Base-by-base conservation (phyloP, 92 coral and sea anemone species). In the Palythoa heliodiscus region DNA sequence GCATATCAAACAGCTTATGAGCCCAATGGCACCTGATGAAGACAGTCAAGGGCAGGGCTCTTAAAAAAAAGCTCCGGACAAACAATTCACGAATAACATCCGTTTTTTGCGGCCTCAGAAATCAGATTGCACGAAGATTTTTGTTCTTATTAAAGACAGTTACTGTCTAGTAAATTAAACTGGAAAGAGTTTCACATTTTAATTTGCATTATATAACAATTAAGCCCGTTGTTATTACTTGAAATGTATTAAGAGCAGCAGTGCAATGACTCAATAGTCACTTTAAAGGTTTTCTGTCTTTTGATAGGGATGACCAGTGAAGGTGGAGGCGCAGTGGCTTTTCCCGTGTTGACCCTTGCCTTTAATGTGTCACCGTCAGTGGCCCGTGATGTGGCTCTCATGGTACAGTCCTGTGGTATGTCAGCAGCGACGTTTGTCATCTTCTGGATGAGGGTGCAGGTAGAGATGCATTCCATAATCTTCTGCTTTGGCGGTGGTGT, bases 321-420 rank as follows among this genome's bases (percentile, higher is more conserved):
- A 73, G 98, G 98, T 5, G 98, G 98, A 29, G 93, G 95, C 23
- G 90, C 93, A n/a, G 95, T 93, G 4, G 98, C 95, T 12, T 93
- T 92, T 71, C 98, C 98, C 0, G 92, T 93, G 75, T 89, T 93
- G 98, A 93, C 98, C 7, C 87, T 93, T 43, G 98, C 92, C 39
- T 93, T 93, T 47, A 75, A 43, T 50, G 90, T 93, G 52, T 16
- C 70, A 23, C 98, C 98, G 58, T 69, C 92, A 24, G 81, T 93
- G 16, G 98, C 98, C 19, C 85, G 98, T 85, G 98, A 93, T 83
- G 90, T 93, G 77, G 88, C 95, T 2, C 85, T 93, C 75, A 92
- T 92, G 98, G 88, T 93, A 66, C 95, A 92, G 83, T 92, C 98
- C 16, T 90, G 94, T 63, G 98, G 98, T 55, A 93, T 93, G 98